These are phyloP conservation scores for Drosophila longiperda DNA, from an alignment of 2,888 invertebrate genomes.

Conservation along the genomic window DNA sequence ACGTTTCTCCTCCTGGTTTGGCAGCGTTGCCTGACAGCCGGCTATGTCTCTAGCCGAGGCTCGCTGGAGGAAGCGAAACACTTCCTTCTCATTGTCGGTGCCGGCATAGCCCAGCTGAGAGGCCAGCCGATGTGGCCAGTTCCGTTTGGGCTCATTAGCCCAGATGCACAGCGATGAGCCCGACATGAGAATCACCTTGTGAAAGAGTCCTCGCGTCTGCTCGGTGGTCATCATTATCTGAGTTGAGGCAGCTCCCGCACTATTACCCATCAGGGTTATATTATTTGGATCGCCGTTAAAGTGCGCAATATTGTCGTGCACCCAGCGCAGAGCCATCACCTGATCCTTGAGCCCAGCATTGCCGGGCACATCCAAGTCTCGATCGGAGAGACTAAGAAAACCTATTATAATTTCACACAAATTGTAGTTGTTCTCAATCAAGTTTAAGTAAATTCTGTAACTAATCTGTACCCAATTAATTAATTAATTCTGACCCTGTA, in stretches of 20 bases:
- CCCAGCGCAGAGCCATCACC: slow-evolving; percentile 86
- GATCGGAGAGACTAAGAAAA: slow-evolving; percentile 85
- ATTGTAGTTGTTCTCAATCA: background rate
- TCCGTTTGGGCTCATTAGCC: slow-evolving; percentile 68
- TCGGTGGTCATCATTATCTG: slow-evolving; percentile 85
- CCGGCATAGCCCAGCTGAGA: slow-evolving; percentile 81
- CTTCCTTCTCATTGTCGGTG: slow-evolving; percentile 82
- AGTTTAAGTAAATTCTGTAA: background rate
- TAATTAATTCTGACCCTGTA: background rate
- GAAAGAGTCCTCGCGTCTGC: slow-evolving; percentile 84
- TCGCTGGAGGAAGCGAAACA: slow-evolving; percentile 67
- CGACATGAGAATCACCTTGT: slow-evolving; percentile 83
- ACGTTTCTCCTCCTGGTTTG: slow-evolving; percentile 65
- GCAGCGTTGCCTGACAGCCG: slow-evolving; percentile 50
- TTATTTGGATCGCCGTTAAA: slow-evolving; percentile 86
- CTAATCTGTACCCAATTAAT: background rate
- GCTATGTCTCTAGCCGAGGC: slow-evolving; percentile 56
- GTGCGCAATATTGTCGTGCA: slow-evolving; percentile 84
- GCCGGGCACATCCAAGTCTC: slow-evolving; percentile 85
- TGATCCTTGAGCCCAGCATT: slow-evolving; percentile 86
- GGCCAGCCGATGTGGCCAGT: slow-evolving; percentile 81
- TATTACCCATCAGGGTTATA: slow-evolving; percentile 86
- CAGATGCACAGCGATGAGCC: slow-evolving; percentile 79
- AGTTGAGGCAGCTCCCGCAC: slow-evolving; percentile 85
- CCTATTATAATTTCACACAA: slow-evolving; percentile 72